Conservation (phyloP, 2,113 vertebrate species). For the Odontesthes bonariensis region DNA sequence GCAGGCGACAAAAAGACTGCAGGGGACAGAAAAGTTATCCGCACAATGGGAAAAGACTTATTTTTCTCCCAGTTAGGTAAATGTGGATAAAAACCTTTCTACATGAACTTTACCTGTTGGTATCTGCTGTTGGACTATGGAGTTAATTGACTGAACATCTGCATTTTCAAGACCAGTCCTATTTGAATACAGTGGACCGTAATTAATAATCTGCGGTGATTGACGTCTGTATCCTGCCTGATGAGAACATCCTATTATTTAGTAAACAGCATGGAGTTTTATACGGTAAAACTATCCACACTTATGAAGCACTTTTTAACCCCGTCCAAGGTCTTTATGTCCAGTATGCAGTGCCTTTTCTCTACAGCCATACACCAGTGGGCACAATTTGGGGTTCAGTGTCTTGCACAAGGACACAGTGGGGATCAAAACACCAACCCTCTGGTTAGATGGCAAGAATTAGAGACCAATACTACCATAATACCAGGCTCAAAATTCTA, state of each 20-base stretch:
- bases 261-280: background rate
- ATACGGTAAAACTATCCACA: background rate
- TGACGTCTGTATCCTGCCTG: background rate
- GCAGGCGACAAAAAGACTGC: no score
- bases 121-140: slow-evolving; percentile 5
- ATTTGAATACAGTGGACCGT: background rate
- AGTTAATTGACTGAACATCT: background rate
- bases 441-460: no score
- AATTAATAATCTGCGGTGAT: background rate
- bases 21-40: background rate
- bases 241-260: background rate
- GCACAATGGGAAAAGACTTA: background rate
- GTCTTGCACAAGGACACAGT: no score
- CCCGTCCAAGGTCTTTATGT: no score
- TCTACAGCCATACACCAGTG: no score
- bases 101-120: background rate
- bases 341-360: no score
- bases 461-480: no score
- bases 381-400: no score
- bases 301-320: no score
- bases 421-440: no score
- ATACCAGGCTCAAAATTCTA: no score
- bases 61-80: background rate
- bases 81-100: background rate
- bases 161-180: background rate